Evolutionary conservation across 1,140 invertebrate genomes (phyloP).

Genomic region (Heterodera schachtii): DNA sequence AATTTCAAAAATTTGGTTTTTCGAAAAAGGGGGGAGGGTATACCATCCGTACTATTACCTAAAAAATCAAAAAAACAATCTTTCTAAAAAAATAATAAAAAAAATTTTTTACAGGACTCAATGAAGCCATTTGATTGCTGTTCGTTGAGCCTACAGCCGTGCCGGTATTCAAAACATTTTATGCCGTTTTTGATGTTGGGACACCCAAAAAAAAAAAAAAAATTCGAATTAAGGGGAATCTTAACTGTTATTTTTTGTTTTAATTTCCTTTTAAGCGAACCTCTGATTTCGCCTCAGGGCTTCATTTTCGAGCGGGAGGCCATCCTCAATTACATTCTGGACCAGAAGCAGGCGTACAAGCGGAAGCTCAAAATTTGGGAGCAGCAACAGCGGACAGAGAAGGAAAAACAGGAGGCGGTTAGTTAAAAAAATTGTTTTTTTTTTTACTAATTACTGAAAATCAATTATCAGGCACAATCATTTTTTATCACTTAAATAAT

Average conservation of each 20-base stretch:
- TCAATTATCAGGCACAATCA: too few species aligned
- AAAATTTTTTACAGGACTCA: too few species aligned
- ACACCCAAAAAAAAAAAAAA: too few species aligned
- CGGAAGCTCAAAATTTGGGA: slow-evolving; percentile 90
- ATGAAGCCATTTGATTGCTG: slow-evolving; percentile 98
- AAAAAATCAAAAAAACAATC: neutral
- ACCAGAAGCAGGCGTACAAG: slow-evolving; percentile 89
- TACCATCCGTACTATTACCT: too few species aligned
- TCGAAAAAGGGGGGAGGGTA: too few species aligned
- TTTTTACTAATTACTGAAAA: too few species aligned
- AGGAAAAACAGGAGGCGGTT: slow-evolving; percentile 48
- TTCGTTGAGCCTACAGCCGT: slow-evolving; percentile 91
- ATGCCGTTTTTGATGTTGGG: too few species aligned
- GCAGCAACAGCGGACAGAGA: slow-evolving; percentile 71
- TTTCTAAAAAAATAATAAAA: too few species aligned
- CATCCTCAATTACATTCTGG: slow-evolving; percentile 89
- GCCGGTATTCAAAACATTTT: slow-evolving; percentile 69
- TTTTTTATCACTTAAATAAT: too few species aligned
- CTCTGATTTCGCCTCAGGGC: slow-evolving; percentile 77
- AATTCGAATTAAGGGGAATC: too few species aligned
- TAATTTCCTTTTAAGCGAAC: slow-evolving; percentile 55
- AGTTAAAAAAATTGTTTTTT: neutral
- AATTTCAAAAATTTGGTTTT: too few species aligned
- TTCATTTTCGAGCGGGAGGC: slow-evolving; percentile 96
- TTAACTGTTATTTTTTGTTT: slow-evolving; percentile 15